Evolutionary conservation across 2,888 invertebrate genomes (phyloP).

Genomic region (Lasius fuliginosus): DNA sequence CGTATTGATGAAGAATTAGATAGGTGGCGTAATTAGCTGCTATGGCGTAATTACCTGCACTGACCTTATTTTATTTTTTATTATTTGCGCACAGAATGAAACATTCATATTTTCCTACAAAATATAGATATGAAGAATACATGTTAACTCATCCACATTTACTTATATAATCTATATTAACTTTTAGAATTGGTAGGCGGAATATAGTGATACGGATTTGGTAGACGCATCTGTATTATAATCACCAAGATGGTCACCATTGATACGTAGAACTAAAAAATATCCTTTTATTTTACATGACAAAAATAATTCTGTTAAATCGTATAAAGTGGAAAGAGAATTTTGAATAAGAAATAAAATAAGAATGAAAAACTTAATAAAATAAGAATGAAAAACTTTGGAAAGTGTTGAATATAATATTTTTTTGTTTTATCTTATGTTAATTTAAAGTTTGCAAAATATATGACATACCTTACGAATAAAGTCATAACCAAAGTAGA

Average conservation of each 20-base stretch:
- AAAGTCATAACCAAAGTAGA: slow-evolving; percentile 15
- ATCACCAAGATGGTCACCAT: neutral
- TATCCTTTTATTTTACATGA: neutral
- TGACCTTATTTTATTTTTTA: too few species aligned
- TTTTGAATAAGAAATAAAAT: neutral
- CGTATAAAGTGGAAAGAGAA: neutral
- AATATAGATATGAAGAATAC: too few species aligned
- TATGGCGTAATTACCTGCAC: too few species aligned
- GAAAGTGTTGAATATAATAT: neutral
- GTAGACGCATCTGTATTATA: slow-evolving; percentile 13
- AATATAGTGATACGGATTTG: neutral
- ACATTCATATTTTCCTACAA: too few species aligned
- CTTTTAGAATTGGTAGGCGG: too few species aligned
- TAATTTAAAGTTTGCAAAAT: neutral
- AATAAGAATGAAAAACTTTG: too few species aligned
- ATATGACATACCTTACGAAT: neutral
- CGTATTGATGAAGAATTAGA: too few species aligned
- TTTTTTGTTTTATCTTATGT: neutral
- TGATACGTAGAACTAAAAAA: slow-evolving; percentile 21
- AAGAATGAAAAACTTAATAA: too few species aligned
- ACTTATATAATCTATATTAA: neutral
- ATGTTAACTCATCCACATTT: neutral
- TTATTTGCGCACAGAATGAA: too few species aligned
- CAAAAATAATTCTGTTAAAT: neutral
- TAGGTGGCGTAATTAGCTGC: too few species aligned